Conservation (phyloP, 2,113 vertebrate species). For the Hiodon tergisus region DNA sequence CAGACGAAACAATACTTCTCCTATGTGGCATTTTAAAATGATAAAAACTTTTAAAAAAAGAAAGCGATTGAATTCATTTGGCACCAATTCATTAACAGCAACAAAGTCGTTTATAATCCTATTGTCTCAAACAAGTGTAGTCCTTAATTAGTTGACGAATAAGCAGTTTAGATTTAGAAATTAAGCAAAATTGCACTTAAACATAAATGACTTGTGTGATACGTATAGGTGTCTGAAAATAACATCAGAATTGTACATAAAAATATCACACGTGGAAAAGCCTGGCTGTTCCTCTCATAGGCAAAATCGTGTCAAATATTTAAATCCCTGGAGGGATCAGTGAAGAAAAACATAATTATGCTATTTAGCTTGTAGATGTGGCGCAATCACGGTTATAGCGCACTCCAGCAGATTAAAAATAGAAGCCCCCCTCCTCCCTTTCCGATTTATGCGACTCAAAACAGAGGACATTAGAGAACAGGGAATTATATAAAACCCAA, state of each 20-base stretch:
- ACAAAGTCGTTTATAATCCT: too few relatives aligned
- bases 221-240: slow-evolving; percentile 8
- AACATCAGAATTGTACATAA: slow-evolving; percentile 41
- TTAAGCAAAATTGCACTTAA: too few relatives aligned
- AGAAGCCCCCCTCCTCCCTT: slow-evolving; percentile 41
- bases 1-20: not conserved
- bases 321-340: slow-evolving; percentile 46
- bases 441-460: slow-evolving; percentile 27
- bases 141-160: too few relatives aligned
- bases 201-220: too few relatives aligned
- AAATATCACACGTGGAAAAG: slow-evolving; percentile 27
- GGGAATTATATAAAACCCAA: slow-evolving; percentile 65
- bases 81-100: too few relatives aligned
- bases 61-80: too few relatives aligned
- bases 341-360: slow-evolving; percentile 60
- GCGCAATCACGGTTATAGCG: slow-evolving; percentile 58
- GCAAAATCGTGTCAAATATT: slow-evolving; percentile 49
- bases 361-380: slow-evolving; percentile 66
- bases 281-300: slow-evolving; percentile 31
- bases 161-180: too few relatives aligned
- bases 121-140: too few relatives aligned
- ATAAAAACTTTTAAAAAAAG: not conserved
- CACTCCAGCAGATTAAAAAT: slow-evolving; percentile 65
- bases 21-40: not conserved
- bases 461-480: slow-evolving; percentile 64